Evolutionary conservation across 2,797 vertebrate genomes (phyloP), one percentile per base, ranked within the genome.

Genomic region (Cephalopachus bancanus): DNA sequence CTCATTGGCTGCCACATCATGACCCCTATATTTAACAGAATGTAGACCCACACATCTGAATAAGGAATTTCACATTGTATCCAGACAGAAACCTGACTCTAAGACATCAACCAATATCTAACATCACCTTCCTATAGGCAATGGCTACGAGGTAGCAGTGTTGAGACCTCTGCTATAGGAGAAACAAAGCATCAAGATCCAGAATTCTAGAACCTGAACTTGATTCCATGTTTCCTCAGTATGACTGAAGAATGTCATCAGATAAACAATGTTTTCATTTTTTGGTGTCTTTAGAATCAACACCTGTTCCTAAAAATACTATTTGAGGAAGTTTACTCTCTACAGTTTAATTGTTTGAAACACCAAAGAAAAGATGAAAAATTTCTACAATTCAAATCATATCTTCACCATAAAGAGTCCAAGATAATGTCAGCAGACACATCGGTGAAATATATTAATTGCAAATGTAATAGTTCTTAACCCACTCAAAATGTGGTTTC

Each of bases 361-460:
- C 16, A 90, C 81, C 84, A 64, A 94, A 91, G 75, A 93, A 10
- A 94, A 59, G n/a, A n/a, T 30, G 51, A 92, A 59, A 94, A 86
- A 57, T 91, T 59, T 83, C 64, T 95, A 57, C 28, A 62, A 90
- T 51, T 51, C 60, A 94, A 95, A 78, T 74, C 69, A 17, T 6
- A 75, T 59, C 65, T 88, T 94, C 62, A 91, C 49, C 86, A 83
- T 28, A 72, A 83, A 64, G 15, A 3, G 26, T 93, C 62, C 86
- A 91, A 80, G n/a, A 94, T 3, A 89, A 28, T 44, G 65, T 90
- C 91, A 94, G 49, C 14, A 83, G 72, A 71, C n/a, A 83, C 20
- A 75, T 53, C 94, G 51, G 37, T 81, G n/a, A 93, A 89, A 51
- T 49, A 11, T 22, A 83, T n/a, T 57, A 67, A 74, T 62, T 53